A percentile compares a stretch with the other conserved stretches of the same genome.
phyloP scores from a whole-genome alignment of 2,113 vertebrate species.

The Litocranius walleri region DNA sequence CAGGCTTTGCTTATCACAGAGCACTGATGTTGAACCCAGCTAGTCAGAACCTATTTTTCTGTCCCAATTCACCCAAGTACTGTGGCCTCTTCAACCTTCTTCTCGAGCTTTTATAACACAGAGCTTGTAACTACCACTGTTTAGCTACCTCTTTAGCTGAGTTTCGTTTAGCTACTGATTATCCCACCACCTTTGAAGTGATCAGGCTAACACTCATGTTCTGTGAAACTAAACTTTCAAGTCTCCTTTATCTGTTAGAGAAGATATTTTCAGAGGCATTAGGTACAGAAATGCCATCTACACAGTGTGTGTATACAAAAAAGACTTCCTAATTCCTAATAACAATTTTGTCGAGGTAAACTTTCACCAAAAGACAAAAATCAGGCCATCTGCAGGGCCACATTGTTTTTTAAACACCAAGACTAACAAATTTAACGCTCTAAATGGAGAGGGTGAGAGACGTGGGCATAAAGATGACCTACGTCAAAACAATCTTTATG shows the following conservation, averaged over 20 bases:
- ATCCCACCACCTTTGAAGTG: neutral
- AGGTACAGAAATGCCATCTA: neutral
- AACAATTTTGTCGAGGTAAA: neutral
- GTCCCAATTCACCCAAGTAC: neutral
- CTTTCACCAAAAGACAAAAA: neutral
- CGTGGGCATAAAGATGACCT: neutral
- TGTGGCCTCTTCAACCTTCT: neutral
- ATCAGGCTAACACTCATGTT: neutral
- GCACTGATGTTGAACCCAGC: neutral
- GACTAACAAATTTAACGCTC: neutral
- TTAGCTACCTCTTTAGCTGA: neutral
- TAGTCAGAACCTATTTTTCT: rapidly evolving
- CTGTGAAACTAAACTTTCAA: neutral
- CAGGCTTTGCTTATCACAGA: neutral
- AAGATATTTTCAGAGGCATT: neutral
- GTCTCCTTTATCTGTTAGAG: neutral
- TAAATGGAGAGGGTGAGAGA: neutral
- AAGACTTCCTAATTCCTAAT: neutral
- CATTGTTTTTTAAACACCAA: neutral
- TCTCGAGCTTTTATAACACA: neutral
- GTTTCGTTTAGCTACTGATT: neutral
- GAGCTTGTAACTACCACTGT: neutral
- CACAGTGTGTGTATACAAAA: neutral
- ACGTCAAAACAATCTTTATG: neutral
- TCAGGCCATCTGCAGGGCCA: neutral